Percentiles rank a stretch among this genome's conserved stretches.
phyloP scores from a whole-genome alignment of 2,797 vertebrate genomes.

The Leptatherina wallacei region DNA sequence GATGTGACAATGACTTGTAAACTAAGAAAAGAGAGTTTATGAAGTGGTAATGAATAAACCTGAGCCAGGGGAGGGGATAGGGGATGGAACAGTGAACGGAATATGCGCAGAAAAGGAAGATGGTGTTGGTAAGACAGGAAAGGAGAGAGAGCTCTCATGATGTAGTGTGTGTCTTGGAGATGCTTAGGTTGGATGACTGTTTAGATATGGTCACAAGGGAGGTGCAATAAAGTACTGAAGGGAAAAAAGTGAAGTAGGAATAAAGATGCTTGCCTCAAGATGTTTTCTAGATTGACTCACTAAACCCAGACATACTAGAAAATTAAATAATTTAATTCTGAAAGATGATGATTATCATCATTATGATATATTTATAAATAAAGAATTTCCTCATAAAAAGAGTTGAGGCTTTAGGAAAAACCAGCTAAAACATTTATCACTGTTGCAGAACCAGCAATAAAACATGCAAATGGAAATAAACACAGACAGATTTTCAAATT shows the following conservation, averaged over 20 bases:
- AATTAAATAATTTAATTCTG: background rate
- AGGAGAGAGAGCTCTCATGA: conserved; percentile 54
- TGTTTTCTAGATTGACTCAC: conserved; percentile 15
- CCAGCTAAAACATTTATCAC: background rate
- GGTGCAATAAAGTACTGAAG: conserved; percentile 18
- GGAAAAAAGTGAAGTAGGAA: conserved; percentile 38
- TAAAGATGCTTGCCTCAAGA: conserved; percentile 34
- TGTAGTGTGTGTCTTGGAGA: conserved; percentile 74
- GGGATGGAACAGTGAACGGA: background rate
- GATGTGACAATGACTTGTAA: conserved; percentile 28
- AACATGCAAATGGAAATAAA: background rate
- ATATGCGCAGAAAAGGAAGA: background rate
- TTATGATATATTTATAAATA: no score
- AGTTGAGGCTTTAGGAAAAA: no score
- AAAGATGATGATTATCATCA: background rate
- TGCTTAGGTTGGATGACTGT: conserved; percentile 57
- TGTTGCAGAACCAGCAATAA: no score
- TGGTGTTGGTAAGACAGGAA: background rate
- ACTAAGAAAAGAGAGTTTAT: conserved; percentile 27
- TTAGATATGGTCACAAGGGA: conserved; percentile 70
- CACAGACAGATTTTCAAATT: background rate
- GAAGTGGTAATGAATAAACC: conserved; percentile 34
- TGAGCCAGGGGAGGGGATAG: conserved; percentile 19
- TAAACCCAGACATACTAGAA: background rate
- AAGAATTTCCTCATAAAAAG: no score